Base-by-base conservation (phyloP, 2,113 vertebrate species). In the Actenoides hombroni region DNA sequence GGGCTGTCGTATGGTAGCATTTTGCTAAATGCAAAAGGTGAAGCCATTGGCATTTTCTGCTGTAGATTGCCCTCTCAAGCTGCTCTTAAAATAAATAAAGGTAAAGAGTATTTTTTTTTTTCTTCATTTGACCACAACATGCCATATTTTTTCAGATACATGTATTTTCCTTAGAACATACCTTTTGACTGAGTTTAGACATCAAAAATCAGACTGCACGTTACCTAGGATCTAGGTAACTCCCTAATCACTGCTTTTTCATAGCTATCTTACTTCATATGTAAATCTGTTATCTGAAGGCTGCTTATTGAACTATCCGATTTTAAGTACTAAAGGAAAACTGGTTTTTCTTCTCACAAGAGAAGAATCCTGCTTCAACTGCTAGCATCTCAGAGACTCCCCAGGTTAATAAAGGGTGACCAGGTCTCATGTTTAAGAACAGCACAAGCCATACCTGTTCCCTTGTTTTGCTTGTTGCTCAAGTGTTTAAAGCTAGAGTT, bases 1-100 rank as follows among this genome's bases (percentile, higher is more conserved):
- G 51, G 60, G 44, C 0, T 0, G 24, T 31, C 2, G 0, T 40
- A 37, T n/a, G 49, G 35, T 26, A 54, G n/a, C 20, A 10, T 65
- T 88, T 48, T 81, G 54, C 46, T 83, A 93, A 83, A 67, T n/a
- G 51, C 37, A 86, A 48, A 92, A 67, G 54, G 46, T n/a, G 1
- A 93, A 90, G 40, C 8, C 25, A 28, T 60, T 4, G 1, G 28
- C 6, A 1, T 44, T 65, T 85, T 65, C 54, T 39, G 37, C 54
- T 68, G 7, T 13, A 21, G 76, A 68, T 13, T 90, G 60, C 60
- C 26, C 46, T 77, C 67, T 86, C 29, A 67, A 51, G 48, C 39
- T 63, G n/a, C 40, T 83, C 37, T 86, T 80, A 28, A 53, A 28
- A 53, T 14, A 53, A 28, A 25, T 28, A 35, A 64, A 74, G 42